phyloP scores from a whole-genome alignment of 2,797 vertebrate genomes.

The Siniperca scherzeri region DNA sequence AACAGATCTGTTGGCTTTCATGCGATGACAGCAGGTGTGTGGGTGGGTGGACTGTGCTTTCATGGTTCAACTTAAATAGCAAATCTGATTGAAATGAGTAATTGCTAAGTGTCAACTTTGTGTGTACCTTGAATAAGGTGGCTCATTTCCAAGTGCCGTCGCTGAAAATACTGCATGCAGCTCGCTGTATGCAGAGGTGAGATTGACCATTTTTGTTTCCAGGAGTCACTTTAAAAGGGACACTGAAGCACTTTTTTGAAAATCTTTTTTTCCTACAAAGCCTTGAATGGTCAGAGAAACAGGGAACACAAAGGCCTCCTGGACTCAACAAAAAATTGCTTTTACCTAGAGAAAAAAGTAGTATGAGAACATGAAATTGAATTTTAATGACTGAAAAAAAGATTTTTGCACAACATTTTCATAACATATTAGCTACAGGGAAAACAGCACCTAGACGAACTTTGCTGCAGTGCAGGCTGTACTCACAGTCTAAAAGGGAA shows the following conservation, averaged over 20 bases:
- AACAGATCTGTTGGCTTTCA: conserved; percentile 53
- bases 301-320: conserved; percentile 24
- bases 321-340: conserved; percentile 28
- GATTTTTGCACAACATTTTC: conserved; percentile 2
- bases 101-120: conserved; percentile 45
- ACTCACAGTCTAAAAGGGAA: not conserved
- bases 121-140: conserved; percentile 16
- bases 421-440: not conserved
- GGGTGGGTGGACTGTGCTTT: conserved; percentile 59
- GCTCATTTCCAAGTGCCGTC: conserved; percentile 15
- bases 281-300: conserved; percentile 21
- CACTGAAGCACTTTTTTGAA: conserved; percentile 11
- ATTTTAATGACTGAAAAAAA: conserved; percentile 30
- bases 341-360: conserved; percentile 31
- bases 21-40: conserved; percentile 69
- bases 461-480: not conserved
- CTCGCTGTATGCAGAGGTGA: not conserved
- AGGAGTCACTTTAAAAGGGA: conserved; percentile 23
- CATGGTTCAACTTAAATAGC: conserved; percentile 62
- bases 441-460: not conserved
- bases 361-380: conserved; percentile 14
- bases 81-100: conserved; percentile 59
- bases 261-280: conserved; percentile 9
- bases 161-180: not conserved
- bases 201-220: conserved; percentile 25